Evolutionary conservation across 2,888 invertebrate genomes (phyloP), one percentile per base, ranked within the genome.

Genomic region (Fragum whitleyi): DNA sequence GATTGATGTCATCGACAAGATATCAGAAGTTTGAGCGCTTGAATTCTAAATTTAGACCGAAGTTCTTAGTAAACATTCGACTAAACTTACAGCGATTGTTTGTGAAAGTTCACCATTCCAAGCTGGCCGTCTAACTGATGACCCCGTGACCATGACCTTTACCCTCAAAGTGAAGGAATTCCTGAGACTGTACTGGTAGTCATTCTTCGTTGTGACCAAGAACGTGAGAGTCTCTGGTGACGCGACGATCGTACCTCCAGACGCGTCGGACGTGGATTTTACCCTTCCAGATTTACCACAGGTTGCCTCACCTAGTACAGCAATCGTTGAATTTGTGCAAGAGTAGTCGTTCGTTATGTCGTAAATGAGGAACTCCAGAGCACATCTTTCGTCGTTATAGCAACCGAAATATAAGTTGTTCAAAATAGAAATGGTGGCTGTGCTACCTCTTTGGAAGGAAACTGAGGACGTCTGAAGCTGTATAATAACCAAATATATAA

Each of bases 71-170:
- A n/a, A n/a, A n/a, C n/a, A n/a, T n/a, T n/a, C n/a, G n/a, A n/a
- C n/a, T n/a, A n/a, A 36, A 65, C 65, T 65, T 42, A 65, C 65
- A 1, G 39, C 39, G 11, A 65, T 65, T 0, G 42, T 65, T 42
- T 65, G 65, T 2, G 65, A 42, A 16, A 65, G 36, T 26, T 65
- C 65, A 6, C 65, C 65, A 0, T 39, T 65, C 65, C 65, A 65
- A 21, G 65, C 39, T 5, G 42, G 65, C 11, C 42, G 19, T 16
- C 9, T 26, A 5, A 36, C 21, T 7, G 36, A 23, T 42, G 65
- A 65, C 16, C 65, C 42, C 19, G 65, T 65, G 1, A 65, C 65
- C 65, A 65, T 65, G 65, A 65, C 65, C 42, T 65, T 65, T 21
- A 65, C 65, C 23, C 14, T 21, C 23, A 65, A 42, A 5, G 65